Percentiles rank a stretch among this genome's conserved stretches.
Evolutionary conservation across 2,797 vertebrate genomes (phyloP).

Genomic region (Lacerta bilineata): DNA sequence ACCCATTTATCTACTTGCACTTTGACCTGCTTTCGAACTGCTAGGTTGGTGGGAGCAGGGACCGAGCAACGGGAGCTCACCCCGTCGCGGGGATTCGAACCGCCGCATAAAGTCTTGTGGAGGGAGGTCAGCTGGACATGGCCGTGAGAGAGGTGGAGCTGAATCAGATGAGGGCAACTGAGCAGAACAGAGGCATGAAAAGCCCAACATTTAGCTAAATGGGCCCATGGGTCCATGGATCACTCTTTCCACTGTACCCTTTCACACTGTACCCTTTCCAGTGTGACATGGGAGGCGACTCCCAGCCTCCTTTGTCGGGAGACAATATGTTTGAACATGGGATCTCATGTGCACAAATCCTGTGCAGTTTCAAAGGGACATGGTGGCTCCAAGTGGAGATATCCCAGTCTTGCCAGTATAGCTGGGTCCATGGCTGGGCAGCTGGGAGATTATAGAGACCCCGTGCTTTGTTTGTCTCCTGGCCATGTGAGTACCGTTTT

Average conservation of each 20-base stretch:
- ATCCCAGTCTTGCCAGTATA: too few species aligned
- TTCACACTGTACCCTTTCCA: neutral
- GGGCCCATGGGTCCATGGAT: neutral
- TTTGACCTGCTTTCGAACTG: too few species aligned
- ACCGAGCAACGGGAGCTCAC: too few species aligned
- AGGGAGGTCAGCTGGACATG: too few species aligned
- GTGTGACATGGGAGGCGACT: neutral
- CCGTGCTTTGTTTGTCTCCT: neutral
- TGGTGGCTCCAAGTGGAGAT: neutral
- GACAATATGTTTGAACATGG: neutral
- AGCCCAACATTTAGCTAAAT: neutral
- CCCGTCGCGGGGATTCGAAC: too few species aligned
- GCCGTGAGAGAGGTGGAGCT: neutral
- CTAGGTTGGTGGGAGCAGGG: too few species aligned
- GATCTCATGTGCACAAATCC: neutral
- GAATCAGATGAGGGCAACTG: neutral
- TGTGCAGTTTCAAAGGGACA: neutral
- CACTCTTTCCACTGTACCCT: neutral
- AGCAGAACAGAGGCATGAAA: neutral
- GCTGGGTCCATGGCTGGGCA: neutral
- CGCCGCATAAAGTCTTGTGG: neutral
- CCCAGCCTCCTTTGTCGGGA: neutral
- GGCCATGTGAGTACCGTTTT: neutral
- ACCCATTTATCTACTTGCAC: too few species aligned
- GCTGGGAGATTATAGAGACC: neutral